A percentile compares a stretch with the other conserved stretches of the same genome.
Conservation (phyloP, 2,797 vertebrate species). For the Rhinella marina region DNA sequence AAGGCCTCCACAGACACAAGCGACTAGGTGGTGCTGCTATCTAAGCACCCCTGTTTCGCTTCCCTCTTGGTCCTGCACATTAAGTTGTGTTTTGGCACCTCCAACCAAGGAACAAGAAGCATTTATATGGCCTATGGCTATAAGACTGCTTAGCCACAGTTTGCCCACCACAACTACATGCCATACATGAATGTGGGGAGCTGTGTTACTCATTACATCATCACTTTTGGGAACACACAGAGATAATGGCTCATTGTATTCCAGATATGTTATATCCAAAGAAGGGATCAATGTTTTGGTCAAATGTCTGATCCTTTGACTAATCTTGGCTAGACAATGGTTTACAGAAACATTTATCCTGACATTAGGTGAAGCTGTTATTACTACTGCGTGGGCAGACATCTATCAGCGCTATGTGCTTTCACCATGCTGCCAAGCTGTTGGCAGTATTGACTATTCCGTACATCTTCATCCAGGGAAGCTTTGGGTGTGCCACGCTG, state of each 20-base stretch:
- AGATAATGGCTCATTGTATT: neutral
- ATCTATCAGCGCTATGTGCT: slow-evolving; percentile 15
- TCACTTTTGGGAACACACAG: neutral
- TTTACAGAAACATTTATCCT: slow-evolving; percentile 14
- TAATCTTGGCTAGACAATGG: neutral
- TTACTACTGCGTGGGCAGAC: neutral
- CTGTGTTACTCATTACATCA: neutral
- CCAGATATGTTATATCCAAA: neutral
- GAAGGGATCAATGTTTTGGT: neutral
- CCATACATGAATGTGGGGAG: neutral
- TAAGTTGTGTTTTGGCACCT: too few relatives aligned
- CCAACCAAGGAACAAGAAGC: too few relatives aligned
- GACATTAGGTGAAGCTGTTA: neutral
- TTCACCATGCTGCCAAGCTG: slow-evolving; percentile 15
- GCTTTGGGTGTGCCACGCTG: slow-evolving; percentile 3
- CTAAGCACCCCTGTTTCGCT: too few relatives aligned
- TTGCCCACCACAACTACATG: neutral
- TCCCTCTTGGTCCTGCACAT: too few relatives aligned
- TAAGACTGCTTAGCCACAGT: neutral
- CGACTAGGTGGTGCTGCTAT: too few relatives aligned
- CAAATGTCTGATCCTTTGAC: slow-evolving; percentile 4
- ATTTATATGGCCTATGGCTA: neutral
- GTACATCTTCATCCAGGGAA: neutral
- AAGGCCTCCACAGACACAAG: too few relatives aligned
- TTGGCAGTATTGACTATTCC: slow-evolving; percentile 24